phyloP scores from a whole-genome alignment of 2,113 vertebrate genomes.

The Prunella himalayana region DNA sequence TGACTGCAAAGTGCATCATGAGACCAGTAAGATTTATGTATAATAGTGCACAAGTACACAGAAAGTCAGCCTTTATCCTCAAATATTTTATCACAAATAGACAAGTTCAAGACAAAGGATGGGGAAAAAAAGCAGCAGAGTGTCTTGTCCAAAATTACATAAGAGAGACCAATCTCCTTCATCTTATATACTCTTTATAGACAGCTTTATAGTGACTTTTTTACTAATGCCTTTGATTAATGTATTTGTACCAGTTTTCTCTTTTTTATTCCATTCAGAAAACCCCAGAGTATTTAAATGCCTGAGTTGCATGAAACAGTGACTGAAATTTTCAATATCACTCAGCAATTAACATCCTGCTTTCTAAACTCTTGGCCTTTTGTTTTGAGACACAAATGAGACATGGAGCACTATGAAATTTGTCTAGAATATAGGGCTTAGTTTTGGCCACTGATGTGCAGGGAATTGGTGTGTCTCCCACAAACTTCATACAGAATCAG shows the following conservation, averaged over 20 bases:
- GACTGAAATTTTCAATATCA: not conserved
- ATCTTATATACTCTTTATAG: not conserved
- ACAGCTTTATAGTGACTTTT: not conserved
- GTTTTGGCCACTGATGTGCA: not conserved
- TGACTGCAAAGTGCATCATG: not conserved
- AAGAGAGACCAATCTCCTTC: not conserved
- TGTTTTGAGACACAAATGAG: not conserved
- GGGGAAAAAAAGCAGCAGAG: not conserved
- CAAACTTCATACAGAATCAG: not conserved
- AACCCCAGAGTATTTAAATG: not conserved
- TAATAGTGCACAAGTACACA: not conserved
- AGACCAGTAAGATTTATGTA: conserved; percentile 4
- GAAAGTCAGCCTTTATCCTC: not conserved
- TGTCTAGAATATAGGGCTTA: not conserved
- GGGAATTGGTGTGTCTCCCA: not conserved
- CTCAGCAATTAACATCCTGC: not conserved
- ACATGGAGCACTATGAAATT: not conserved
- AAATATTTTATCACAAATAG: not conserved
- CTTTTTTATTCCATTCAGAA: not conserved
- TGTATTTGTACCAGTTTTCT: not conserved
- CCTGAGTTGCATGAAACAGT: not conserved
- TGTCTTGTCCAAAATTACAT: not conserved
- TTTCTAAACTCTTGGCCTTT: not conserved
- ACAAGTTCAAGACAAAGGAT: not conserved
- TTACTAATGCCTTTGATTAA: not conserved